Evolutionary conservation across 2,888 invertebrate genomes (phyloP), one percentile per base, ranked within the genome.

Genomic region (Rhagium mordax): DNA sequence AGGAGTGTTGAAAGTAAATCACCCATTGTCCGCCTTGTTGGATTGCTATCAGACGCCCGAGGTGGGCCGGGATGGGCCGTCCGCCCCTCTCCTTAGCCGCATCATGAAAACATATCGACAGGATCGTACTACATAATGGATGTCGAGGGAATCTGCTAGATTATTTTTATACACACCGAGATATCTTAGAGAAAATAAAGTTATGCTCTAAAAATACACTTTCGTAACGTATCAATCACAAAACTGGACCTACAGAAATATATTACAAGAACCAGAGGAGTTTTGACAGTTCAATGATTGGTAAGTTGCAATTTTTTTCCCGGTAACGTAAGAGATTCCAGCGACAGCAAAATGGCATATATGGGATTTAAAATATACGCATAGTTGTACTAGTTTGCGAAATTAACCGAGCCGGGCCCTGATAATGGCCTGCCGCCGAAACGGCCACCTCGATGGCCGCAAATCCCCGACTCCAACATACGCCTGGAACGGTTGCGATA

Each of bases 401-500:
- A n/a, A n/a, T n/a, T 13, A n/a, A 41, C 3, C 41, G 4, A 41
- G 41, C 41, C 41, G 41, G 41, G 41, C 41, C 41, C n/a, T 41
- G 41, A 10, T 41, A 41, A 41, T 41, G 13, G 33, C 33, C 8
- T 5, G 10, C 33, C 13, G n/a, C n/a, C 41, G 41, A n/a, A 41
- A 4, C 41, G 41, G 41, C 41, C 41, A 41, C 41, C 41, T 41
- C n/a, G 41, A 41, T n/a, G 41, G n/a, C 18, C 75, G 74, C 72
- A 70, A 79, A 59, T 18, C 33, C 59, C n/a, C 55, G 55, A 57
- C 24, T 27, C 55, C 3, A 27, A 24, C 55, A 81, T 57, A 57
- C 55, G 55, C 55, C 55, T 27, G 15, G 24, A 15, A 83, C 79
- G 81, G 79, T 78, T 78, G 80, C 81, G 84, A 84, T 86, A 86